A percentile compares a stretch with the other conserved stretches of the same genome.
Conservation (phyloP, 1,140 invertebrate species). For the Saccostrea cuccullata region DNA sequence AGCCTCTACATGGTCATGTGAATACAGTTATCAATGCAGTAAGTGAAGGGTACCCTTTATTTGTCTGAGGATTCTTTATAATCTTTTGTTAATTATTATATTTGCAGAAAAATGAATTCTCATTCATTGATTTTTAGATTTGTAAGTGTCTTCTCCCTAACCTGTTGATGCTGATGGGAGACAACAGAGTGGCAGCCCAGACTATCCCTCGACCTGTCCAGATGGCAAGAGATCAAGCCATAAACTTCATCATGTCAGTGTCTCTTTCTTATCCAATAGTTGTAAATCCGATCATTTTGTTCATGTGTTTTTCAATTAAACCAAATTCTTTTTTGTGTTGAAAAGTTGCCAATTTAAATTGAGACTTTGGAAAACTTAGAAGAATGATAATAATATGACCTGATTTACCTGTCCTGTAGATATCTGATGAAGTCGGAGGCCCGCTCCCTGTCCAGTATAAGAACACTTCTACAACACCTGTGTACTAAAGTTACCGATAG, state of each 20-base stretch:
- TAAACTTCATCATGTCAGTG: slow-evolving; percentile 80
- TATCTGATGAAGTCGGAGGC: slow-evolving; percentile 78
- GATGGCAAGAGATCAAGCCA: slow-evolving; percentile 79
- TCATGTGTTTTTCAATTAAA: too few species aligned
- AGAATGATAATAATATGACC: too few species aligned
- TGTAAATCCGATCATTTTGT: too few species aligned
- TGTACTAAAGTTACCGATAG: slow-evolving; percentile 82
- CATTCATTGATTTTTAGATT: slow-evolving; percentile 70
- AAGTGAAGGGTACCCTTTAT: slow-evolving; percentile 52
- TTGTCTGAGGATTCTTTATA: too few species aligned
- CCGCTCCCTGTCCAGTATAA: slow-evolving; percentile 74
- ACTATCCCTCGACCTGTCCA: slow-evolving; percentile 76
- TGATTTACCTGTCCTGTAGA: slow-evolving; percentile 53
- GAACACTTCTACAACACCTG: slow-evolving; percentile 82
- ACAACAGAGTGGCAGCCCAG: slow-evolving; percentile 74
- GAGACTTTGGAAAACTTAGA: too few species aligned
- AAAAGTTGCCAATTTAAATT: too few species aligned
- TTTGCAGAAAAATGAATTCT: too few species aligned
- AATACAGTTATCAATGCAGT: slow-evolving; percentile 76
- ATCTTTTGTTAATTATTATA: too few species aligned
- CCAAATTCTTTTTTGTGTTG: too few species aligned
- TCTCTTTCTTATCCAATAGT: too few species aligned
- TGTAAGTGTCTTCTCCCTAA: slow-evolving; percentile 80
- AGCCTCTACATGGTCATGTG: slow-evolving; percentile 79
- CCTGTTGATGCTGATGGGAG: slow-evolving; percentile 77